Percentiles rank a stretch among this genome's conserved stretches.
phyloP scores from a whole-genome alignment of 2,797 vertebrate genomes.

The Phaenicophaeus curvirostris region DNA sequence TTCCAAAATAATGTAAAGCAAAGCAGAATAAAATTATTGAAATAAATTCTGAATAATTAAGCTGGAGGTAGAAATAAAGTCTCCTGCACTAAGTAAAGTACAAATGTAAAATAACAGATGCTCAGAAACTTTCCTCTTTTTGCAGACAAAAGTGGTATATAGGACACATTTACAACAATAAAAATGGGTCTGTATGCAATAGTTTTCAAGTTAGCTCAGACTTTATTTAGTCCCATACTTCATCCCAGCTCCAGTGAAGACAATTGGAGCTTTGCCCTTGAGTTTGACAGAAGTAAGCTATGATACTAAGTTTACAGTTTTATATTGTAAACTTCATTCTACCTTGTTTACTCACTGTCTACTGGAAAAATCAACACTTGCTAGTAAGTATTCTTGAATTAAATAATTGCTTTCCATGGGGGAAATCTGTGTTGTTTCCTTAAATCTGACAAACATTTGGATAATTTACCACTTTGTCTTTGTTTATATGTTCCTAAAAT shows the following conservation, averaged over 20 bases:
- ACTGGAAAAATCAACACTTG: background rate
- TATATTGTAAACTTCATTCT: background rate
- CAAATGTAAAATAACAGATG: background rate
- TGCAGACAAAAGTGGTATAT: background rate
- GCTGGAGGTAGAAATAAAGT: background rate
- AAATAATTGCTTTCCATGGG: background rate
- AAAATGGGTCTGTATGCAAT: background rate
- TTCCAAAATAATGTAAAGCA: background rate
- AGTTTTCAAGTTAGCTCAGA: background rate
- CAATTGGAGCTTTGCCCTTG: background rate
- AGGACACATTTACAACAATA: background rate
- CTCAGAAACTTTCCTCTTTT: background rate
- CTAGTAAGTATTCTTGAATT: background rate
- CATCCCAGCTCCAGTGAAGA: slow-evolving; percentile 15
- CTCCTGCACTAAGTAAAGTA: background rate
- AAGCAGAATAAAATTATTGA: background rate
- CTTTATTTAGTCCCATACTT: slow-evolving; percentile 7
- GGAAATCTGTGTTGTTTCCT: background rate
- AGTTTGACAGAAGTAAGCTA: slow-evolving; percentile 1
- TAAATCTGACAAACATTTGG: background rate
- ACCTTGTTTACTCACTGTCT: background rate
- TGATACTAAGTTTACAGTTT: background rate
- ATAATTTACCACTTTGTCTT: slow-evolving; percentile 8
- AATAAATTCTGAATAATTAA: background rate
- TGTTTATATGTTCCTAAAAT: background rate